A percentile compares a stretch with the other conserved stretches of the same genome.
Conservation (phyloP, 2,888 invertebrate genomes). For the Diploptera punctata region DNA sequence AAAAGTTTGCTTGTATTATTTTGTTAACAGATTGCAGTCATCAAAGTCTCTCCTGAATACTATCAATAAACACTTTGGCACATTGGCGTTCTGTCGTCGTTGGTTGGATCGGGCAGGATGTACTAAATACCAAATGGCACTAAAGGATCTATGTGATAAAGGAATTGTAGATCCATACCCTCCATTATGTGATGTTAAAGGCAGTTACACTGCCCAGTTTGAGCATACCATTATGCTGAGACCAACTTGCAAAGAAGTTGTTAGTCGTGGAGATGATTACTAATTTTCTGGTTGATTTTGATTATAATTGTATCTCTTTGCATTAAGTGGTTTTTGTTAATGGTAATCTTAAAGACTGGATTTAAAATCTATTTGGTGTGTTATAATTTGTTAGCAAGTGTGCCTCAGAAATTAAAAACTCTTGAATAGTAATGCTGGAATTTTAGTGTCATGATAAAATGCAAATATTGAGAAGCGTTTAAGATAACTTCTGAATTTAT, state of each 20-base stretch:
- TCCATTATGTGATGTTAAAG: conserved; percentile 95
- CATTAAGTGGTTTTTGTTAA: not conserved
- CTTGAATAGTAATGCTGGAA: not conserved
- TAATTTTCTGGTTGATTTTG: too few species aligned
- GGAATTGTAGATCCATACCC: conserved; percentile 96
- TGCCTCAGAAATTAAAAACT: conserved; percentile 2
- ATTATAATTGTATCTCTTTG: too few species aligned
- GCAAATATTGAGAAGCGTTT: too few species aligned
- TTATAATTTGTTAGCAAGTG: not conserved
- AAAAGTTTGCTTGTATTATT: too few species aligned
- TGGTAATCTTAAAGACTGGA: not conserved
- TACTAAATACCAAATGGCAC: conserved; percentile 96
- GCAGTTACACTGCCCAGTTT: conserved; percentile 98
- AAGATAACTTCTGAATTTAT: too few species aligned
- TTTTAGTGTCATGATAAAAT: too few species aligned
- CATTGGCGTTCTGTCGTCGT: conserved; percentile 97
- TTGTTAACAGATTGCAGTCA: conserved; percentile 75
- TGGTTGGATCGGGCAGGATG: conserved; percentile 98
- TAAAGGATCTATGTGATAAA: conserved; percentile 98
- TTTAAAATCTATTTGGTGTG: not conserved
- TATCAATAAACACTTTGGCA: conserved; percentile 97
- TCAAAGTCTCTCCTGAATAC: conserved; percentile 90
- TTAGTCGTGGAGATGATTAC: conserved; percentile 96
- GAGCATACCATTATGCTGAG: conserved; percentile 97
- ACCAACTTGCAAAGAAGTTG: conserved; percentile 98